These are phyloP conservation scores for Hydrolagus colliei DNA, from an alignment of 2,797 vertebrate genomes.

Conservation along the genomic window DNA sequence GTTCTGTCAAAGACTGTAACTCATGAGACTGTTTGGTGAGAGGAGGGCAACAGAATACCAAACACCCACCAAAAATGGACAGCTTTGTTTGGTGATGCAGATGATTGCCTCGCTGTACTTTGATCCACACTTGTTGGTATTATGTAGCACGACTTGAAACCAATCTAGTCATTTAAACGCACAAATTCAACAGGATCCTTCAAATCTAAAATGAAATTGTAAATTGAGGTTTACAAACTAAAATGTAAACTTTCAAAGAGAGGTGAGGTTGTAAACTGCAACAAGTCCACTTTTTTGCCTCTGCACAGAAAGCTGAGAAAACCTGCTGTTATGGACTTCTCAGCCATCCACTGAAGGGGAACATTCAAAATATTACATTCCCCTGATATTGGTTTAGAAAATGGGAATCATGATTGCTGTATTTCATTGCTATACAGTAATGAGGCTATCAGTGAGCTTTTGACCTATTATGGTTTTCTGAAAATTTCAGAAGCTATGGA, in stretches of 20 bases:
- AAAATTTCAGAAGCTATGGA: background rate
- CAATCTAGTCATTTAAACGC: background rate
- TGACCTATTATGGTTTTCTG: background rate
- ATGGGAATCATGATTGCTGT: background rate
- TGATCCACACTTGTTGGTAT: no score
- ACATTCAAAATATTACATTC: background rate
- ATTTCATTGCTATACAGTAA: background rate
- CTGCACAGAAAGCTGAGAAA: background rate
- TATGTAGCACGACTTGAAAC: background rate
- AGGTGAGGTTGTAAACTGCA: no score
- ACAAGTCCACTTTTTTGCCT: background rate
- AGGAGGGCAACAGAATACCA: no score
- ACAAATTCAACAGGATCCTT: background rate
- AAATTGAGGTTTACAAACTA: background rate
- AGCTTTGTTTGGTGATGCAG: no score
- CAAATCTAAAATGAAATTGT: background rate
- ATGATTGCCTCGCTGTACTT: no score
- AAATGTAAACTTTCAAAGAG: background rate
- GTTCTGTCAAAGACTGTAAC: no score
- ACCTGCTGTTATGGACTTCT: background rate
- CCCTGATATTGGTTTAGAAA: background rate
- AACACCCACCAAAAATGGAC: no score
- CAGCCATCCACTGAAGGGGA: background rate
- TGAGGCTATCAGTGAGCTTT: background rate
- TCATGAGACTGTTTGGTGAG: no score